These are phyloP conservation scores for Conus ventricosus DNA, from an alignment of 1,140 invertebrate species.

Conservation along the genomic window DNA sequence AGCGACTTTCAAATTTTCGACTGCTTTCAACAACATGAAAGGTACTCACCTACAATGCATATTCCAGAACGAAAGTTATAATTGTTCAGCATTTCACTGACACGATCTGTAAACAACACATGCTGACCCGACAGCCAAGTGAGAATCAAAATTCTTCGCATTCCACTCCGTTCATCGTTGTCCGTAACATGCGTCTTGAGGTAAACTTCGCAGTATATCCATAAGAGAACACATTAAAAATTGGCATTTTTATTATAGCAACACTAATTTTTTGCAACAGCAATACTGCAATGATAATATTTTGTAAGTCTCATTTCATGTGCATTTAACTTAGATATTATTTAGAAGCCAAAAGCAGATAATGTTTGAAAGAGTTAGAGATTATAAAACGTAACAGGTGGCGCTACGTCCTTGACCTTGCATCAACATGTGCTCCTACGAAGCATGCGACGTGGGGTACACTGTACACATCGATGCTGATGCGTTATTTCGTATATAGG, in stretches of 20 bases:
- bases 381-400: slow-evolving; percentile 14
- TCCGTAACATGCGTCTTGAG: slow-evolving; percentile 34
- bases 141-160: slow-evolving; percentile 55
- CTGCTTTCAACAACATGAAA: not conserved
- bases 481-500: slow-evolving; percentile 1
- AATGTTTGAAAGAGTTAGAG: slow-evolving; percentile 1
- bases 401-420: slow-evolving; percentile 22
- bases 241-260: no score
- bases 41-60: not conserved
- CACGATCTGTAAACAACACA: slow-evolving; percentile 18
- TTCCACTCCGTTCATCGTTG: slow-evolving; percentile 54
- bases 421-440: not conserved
- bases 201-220: slow-evolving; percentile 8
- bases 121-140: not conserved
- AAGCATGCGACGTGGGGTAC: not conserved
- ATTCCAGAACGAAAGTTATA: not conserved
- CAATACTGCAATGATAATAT: no score
- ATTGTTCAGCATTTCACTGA: not conserved
- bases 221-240: not conserved
- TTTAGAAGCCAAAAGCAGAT: no score
- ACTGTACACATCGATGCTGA: slow-evolving; percentile 15
- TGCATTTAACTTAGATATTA: not conserved
- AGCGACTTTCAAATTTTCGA: not conserved
- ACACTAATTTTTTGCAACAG: no score
- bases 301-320: not conserved